Evolutionary conservation across 2,113 vertebrate genomes (phyloP).

Genomic region (Epinephelus lanceolatus): DNA sequence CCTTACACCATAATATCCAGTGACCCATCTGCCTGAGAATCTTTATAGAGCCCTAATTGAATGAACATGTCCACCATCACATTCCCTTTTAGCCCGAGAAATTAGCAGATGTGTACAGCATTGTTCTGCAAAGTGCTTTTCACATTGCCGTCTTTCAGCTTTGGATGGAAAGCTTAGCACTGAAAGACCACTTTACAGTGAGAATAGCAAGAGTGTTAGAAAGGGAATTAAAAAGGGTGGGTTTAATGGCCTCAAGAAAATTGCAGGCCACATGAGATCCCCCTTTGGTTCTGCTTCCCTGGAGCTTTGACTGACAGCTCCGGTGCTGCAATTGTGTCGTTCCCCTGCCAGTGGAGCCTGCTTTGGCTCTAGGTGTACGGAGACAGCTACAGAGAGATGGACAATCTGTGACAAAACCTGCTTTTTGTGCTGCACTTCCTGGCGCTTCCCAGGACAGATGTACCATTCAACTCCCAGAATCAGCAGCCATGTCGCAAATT

Average conservation of each 20-base stretch:
- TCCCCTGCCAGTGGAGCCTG: constrained; percentile 74
- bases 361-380: constrained; percentile 43
- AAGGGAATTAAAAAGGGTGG: constrained; percentile 83
- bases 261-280: constrained; percentile 80
- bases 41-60: background rate
- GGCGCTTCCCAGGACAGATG: constrained; percentile 52
- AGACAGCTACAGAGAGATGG: constrained; percentile 31
- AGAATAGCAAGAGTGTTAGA: constrained; percentile 78
- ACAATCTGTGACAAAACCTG: constrained; percentile 46
- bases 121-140: constrained; percentile 69
- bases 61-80: constrained; percentile 33
- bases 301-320: constrained; percentile 85
- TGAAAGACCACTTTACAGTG: constrained; percentile 78
- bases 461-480: constrained; percentile 46
- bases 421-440: constrained; percentile 39
- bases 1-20: background rate
- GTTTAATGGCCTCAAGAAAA: constrained; percentile 84
- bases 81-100: constrained; percentile 40
- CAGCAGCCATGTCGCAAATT: constrained; percentile 20
- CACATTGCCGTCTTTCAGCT: constrained; percentile 33
- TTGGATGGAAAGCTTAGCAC: constrained; percentile 38
- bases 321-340: constrained; percentile 71
- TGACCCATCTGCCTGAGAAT: background rate
- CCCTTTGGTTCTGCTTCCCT: constrained; percentile 75
- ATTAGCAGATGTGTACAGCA: constrained; percentile 55